Evolutionary conservation across 2,113 vertebrate species (phyloP).

Genomic region (Condylura cristata): DNA sequence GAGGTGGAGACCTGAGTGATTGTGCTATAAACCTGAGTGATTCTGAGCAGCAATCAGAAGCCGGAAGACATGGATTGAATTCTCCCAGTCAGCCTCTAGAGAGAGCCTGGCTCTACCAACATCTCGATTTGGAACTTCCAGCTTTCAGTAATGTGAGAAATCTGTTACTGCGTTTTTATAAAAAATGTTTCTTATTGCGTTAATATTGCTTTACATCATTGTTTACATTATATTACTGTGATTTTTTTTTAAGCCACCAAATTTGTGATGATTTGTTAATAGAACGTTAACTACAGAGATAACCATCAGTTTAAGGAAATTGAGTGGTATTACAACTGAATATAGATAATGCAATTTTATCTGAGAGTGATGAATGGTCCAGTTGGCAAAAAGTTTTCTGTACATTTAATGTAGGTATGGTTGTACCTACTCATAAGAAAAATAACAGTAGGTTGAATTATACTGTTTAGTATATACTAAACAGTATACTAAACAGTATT

Average conservation of each 20-base stretch:
- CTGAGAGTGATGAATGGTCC: neutral
- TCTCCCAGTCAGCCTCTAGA: neutral
- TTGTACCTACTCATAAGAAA: neutral
- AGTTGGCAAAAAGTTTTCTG: neutral
- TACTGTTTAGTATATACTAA: no score
- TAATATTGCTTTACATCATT: no score
- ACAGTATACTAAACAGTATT: no score
- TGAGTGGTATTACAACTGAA: neutral
- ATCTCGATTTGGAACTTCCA: neutral
- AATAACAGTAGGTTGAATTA: slow-evolving; percentile 1
- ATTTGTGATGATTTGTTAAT: neutral
- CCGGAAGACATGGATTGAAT: neutral
- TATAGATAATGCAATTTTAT: slow-evolving; percentile 19
- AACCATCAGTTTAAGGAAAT: neutral
- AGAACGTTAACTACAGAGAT: neutral
- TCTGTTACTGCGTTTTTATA: neutral
- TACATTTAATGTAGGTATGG: neutral
- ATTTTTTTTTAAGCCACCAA: slow-evolving; percentile 8
- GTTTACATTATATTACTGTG: no score
- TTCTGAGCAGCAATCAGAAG: neutral
- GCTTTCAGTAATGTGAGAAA: neutral
- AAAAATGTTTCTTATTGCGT: no score
- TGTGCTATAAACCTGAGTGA: neutral
- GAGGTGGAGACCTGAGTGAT: neutral
- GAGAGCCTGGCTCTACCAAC: neutral